Conservation (phyloP, 2,113 vertebrate species). For the Felis chaus region DNA sequence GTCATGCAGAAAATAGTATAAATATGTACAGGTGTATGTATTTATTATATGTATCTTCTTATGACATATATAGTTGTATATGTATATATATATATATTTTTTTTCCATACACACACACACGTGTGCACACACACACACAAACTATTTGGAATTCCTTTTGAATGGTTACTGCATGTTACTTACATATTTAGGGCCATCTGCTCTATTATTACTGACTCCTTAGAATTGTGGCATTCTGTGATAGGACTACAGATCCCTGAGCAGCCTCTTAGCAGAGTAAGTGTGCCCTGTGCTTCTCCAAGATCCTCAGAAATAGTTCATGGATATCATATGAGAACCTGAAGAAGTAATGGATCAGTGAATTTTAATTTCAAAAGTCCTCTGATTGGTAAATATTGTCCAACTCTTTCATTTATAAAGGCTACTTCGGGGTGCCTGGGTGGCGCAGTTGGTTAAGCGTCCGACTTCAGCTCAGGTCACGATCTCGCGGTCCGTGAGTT, state of each 20-base stretch:
- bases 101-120: background rate
- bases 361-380: constrained; percentile 11
- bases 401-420: background rate
- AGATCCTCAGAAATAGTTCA: background rate
- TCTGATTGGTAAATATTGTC: background rate
- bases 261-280: constrained; percentile 51
- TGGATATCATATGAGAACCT: background rate
- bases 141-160: constrained; percentile 60
- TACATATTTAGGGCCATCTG: constrained; percentile 73
- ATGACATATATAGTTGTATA: background rate
- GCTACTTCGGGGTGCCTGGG: too few relatives aligned
- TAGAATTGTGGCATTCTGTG: constrained; percentile 45
- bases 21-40: background rate
- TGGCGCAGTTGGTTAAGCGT: too few relatives aligned
- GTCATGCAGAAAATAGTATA: constrained; percentile 20
- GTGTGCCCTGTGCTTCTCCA: background rate
- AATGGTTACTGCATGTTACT: constrained; percentile 68
- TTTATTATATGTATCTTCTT: background rate
- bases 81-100: background rate
- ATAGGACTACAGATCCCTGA: constrained; percentile 64
- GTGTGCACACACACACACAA: background rate
- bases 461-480: too few relatives aligned
- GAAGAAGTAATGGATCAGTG: background rate
- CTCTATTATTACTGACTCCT: constrained; percentile 66
- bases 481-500: too few relatives aligned